Evolutionary conservation across 2,888 invertebrate genomes (phyloP).

Genomic region (Gerris lacustris): DNA sequence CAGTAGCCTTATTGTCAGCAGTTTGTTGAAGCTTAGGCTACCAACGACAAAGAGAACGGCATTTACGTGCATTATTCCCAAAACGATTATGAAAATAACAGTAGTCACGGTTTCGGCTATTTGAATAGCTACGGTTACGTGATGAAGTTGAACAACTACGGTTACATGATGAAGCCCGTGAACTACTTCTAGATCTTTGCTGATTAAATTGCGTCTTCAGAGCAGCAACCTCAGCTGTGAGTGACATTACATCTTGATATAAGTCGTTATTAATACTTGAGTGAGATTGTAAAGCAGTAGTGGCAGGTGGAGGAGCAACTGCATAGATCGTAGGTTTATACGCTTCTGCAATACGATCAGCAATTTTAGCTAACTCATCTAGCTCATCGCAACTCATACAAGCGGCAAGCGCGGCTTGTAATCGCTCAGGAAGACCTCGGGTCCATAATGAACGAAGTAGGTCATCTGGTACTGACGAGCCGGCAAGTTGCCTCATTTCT

Average conservation of each 20-base stretch:
- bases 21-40: no score
- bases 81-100: no score
- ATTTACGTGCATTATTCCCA: no score
- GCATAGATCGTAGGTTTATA: background rate
- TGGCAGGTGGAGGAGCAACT: constrained; percentile 1
- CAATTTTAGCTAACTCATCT: constrained; percentile 8
- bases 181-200: background rate
- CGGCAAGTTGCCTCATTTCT: background rate
- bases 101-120: no score
- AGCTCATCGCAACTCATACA: background rate
- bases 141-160: no score
- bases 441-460: background rate
- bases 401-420: background rate
- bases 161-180: no score
- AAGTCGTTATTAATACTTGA: background rate
- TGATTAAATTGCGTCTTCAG: background rate
- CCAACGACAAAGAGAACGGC: no score
- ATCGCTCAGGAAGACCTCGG: background rate
- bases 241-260: background rate
- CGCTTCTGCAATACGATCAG: background rate
- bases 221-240: background rate
- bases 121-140: no score
- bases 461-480: background rate
- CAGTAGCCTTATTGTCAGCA: no score
- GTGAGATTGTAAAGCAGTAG: no score